Conservation (phyloP, 1,140 invertebrate genomes). For the Conopomorpha cramerella region DNA sequence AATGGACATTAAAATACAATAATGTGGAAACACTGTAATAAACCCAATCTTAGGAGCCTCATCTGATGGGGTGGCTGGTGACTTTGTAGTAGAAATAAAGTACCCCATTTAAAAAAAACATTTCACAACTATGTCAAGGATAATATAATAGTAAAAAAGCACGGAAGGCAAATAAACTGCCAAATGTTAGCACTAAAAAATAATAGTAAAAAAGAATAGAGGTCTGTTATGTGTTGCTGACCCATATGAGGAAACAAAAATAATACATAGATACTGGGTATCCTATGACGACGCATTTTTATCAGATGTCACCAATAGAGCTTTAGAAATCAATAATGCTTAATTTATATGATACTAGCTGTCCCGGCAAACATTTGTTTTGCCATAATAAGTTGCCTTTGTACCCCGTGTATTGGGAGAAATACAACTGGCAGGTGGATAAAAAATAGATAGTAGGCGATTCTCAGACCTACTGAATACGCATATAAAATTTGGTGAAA, state of each 20-base stretch:
- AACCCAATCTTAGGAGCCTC: conserved; percentile 12
- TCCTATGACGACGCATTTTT: background rate
- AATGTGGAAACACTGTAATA: background rate
- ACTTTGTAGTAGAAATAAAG: conserved; percentile 26
- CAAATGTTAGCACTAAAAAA: conserved; percentile 22
- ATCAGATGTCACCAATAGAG: background rate
- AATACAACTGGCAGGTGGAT: no score
- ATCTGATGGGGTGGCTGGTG: conserved; percentile 19
- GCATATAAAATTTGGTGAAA: no score
- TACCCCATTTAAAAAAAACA: conserved; percentile 16
- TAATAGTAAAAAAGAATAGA: no score
- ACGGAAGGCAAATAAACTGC: conserved; percentile 21
- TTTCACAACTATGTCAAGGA: conserved; percentile 9
- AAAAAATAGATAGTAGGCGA: no score
- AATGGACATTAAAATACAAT: background rate
- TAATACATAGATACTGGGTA: conserved; percentile 4
- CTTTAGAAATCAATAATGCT: background rate
- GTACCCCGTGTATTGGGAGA: no score
- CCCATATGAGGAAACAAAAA: conserved; percentile 13
- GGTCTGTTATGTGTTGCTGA: conserved; percentile 12
- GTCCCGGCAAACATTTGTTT: no score
- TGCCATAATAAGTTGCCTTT: no score
- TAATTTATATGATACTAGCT: no score
- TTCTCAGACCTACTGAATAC: no score
- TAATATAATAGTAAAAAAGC: conserved; percentile 17